Percentiles rank a stretch among this genome's conserved stretches.
These are phyloP conservation scores for Nomada lathburiana DNA, from an alignment of 2,888 invertebrate species.

Conservation along the genomic window DNA sequence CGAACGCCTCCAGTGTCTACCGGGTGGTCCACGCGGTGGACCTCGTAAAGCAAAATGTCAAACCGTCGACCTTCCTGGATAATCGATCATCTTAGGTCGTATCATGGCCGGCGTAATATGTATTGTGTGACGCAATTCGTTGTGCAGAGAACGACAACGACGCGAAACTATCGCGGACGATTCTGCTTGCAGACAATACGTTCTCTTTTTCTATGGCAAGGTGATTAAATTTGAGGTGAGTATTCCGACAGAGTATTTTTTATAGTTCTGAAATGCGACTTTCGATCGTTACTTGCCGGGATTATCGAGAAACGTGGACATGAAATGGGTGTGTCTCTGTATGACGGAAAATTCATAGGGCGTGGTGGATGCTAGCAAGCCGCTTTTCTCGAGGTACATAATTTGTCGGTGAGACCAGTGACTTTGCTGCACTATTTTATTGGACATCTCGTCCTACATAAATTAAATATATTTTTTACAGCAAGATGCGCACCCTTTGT, in stretches of 20 bases:
- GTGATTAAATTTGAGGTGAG: slow-evolving; percentile 55
- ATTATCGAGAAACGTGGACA: slow-evolving; percentile 1
- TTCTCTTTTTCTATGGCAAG: slow-evolving; percentile 33
- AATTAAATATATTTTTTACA: too few species aligned
- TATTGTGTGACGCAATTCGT: slow-evolving; percentile 54
- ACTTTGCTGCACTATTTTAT: too few species aligned
- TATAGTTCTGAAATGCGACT: slow-evolving; percentile 29
- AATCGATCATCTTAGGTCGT: slow-evolving; percentile 67
- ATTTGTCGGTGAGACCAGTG: too few species aligned
- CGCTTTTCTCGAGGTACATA: too few species aligned
- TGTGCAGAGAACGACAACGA: slow-evolving; percentile 24
- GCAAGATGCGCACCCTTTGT: too few species aligned
- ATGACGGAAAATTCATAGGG: neutral
- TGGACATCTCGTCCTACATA: too few species aligned
- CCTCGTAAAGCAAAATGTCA: slow-evolving; percentile 61
- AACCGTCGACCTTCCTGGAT: slow-evolving; percentile 62
- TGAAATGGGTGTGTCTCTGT: neutral
- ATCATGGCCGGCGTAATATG: slow-evolving; percentile 36
- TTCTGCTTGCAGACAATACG: slow-evolving; percentile 45
- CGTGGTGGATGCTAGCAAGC: too few species aligned
- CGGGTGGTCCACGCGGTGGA: slow-evolving; percentile 61
- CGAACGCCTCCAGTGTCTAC: slow-evolving; percentile 62
- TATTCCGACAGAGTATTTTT: slow-evolving; percentile 30
- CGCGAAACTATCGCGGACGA: slow-evolving; percentile 40
- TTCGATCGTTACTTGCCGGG: neutral